Base-by-base conservation (phyloP, 2,113 vertebrate species). In the Crypturellus undulatus region DNA sequence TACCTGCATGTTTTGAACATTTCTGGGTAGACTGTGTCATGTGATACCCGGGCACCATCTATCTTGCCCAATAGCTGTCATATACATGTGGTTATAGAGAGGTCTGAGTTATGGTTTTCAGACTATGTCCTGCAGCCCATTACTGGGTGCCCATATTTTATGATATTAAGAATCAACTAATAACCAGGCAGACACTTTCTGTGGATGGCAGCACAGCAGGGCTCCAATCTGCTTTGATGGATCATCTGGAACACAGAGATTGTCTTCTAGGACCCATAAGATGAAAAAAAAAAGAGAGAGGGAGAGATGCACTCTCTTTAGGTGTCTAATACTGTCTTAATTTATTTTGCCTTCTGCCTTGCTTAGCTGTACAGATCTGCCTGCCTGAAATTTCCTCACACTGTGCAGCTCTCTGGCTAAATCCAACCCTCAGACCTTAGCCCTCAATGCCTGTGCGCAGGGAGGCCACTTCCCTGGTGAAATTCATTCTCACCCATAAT, bases 291-390 rank as follows among this genome's bases (percentile, higher is more conserved):
- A 65, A 18, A 54, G 30, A 52, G 9, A 40, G 32, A 69, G 32
- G n/a, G 26, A 43, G 60, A 42, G 0, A 0, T 5, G 1, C 59
- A 13, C 4, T 59, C 24, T 45, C 43, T 42, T 36, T 70, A 56
- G 19, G 28, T 67, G 16, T 19, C 30, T 67, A 80, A 14, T 28
- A 72, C 5, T 76, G 4, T 54, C 16, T 42, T 43, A 42, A 8
- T 69, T 51, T 71, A 15, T 68, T 38, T 72, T 60, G 30, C n/a
- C 51, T 80, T 42, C 45, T 52, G 45, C 51, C 26, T 38, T 75
- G 43, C 34, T 77, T 36, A 21, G 45, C 45, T 38, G 32, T 56
- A 24, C 34, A 58, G 42, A 42, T 59, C 72, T 81, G 65, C 34
- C 60, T 24, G n/a, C 40, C 70, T 38, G 45, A 43, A 78, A 19